Conservation (phyloP, 2,888 invertebrate species). For the Agriopis aurantiaria region DNA sequence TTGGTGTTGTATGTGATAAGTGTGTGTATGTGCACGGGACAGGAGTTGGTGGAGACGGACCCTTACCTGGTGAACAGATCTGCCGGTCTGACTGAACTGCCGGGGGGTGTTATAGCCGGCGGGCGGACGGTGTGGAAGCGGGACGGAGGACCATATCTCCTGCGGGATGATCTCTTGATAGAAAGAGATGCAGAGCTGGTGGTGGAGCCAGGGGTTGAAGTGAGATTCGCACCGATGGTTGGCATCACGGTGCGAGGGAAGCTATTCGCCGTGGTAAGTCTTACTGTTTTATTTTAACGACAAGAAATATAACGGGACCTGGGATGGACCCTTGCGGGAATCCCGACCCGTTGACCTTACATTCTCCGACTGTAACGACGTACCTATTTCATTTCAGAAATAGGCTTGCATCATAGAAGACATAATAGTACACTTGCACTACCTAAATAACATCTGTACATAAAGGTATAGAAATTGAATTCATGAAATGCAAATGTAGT, state of each 20-base stretch:
- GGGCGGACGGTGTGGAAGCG: constrained; percentile 85
- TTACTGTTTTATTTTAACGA: neutral
- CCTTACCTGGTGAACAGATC: constrained; percentile 79
- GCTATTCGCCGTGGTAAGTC: constrained; percentile 94
- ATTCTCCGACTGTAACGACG: neutral
- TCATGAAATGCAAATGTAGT: constrained; percentile 18
- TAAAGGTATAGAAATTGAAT: neutral
- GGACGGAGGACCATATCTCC: constrained; percentile 90
- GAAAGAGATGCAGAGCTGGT: constrained; percentile 92
- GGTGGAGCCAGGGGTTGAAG: constrained; percentile 95
- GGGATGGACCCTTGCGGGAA: constrained; percentile 31
- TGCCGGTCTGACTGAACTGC: constrained; percentile 84
- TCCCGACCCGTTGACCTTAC: constrained; percentile 4
- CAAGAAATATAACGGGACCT: constrained; percentile 18
- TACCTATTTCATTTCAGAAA: neutral
- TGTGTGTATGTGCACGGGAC: constrained; percentile 69
- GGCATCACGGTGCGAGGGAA: constrained; percentile 97
- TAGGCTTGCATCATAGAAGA: too few relatives aligned
- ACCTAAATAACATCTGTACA: neutral
- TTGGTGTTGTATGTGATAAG: constrained; percentile 61
- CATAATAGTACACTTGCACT: too few relatives aligned
- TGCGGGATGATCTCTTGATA: constrained; percentile 93
- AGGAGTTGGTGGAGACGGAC: constrained; percentile 70
- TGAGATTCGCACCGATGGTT: constrained; percentile 96
- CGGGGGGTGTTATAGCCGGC: constrained; percentile 88